Conservation (phyloP, 2,113 vertebrate species). For the Clupea harengus region DNA sequence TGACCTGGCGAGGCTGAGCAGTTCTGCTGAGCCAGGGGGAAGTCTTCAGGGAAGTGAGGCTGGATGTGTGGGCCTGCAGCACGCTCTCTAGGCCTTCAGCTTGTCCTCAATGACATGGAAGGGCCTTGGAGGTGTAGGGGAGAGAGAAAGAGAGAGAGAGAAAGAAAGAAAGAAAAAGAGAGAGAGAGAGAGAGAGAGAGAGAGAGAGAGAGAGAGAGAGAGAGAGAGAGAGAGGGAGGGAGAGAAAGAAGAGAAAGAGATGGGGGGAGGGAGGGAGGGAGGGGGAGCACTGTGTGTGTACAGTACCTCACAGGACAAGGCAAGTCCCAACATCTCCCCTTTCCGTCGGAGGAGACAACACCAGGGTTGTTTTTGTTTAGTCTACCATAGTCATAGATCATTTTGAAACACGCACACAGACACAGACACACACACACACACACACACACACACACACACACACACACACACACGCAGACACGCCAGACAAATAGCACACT, state of each 20-base stretch:
- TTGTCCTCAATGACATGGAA: not conserved
- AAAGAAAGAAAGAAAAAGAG: not conserved
- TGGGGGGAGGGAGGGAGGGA: not conserved
- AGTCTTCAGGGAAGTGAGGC: not conserved
- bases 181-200: not conserved
- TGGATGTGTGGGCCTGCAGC: not conserved
- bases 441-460: not conserved
- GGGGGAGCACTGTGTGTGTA: not conserved
- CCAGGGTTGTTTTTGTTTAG: slow-evolving; percentile 14
- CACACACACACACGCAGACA: not conserved
- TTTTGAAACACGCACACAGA: not conserved
- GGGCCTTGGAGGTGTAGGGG: not conserved
- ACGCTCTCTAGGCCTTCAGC: not conserved
- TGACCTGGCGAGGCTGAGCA: not conserved
- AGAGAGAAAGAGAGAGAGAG: not conserved
- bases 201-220: not conserved
- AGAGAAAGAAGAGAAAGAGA: not conserved
- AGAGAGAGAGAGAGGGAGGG: not conserved
- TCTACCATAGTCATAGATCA: slow-evolving; percentile 5
- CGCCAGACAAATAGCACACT: not conserved
- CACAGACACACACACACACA: no score
- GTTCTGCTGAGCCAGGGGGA: not conserved
- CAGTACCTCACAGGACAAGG: slow-evolving; percentile 5
- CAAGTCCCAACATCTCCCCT: slow-evolving; percentile 6
- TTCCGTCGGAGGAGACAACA: slow-evolving; percentile 9